Conservation (phyloP, 2,888 invertebrate species). For the Zele albiditarsus region DNA sequence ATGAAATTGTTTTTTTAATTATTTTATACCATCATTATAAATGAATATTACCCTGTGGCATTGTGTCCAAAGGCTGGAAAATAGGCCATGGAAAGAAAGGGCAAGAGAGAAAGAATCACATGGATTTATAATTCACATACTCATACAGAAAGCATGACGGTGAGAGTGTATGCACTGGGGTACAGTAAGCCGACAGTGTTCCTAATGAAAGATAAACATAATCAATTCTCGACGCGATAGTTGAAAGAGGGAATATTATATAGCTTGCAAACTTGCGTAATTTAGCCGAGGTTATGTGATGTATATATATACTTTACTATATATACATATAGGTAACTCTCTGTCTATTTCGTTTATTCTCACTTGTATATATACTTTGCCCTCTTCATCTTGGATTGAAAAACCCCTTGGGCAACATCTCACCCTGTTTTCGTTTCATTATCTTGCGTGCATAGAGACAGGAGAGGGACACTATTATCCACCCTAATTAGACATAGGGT, state of each 20-base stretch:
- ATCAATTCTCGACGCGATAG: constrained; percentile 62
- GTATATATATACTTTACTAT: constrained; percentile 1
- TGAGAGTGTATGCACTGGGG: constrained; percentile 3
- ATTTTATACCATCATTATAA: too few species aligned
- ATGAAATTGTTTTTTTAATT: neutral
- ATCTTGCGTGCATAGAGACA: constrained; percentile 51
- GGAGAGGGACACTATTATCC: constrained; percentile 53
- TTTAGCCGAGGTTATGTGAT: constrained; percentile 51
- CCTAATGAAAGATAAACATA: constrained; percentile 72
- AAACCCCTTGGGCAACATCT: constrained; percentile 40
- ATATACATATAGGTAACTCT: constrained; percentile 30
- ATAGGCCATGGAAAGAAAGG: neutral
- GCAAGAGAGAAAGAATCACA: constrained; percentile 40
- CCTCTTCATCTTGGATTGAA: constrained; percentile 15
- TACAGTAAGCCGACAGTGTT: constrained; percentile 54
- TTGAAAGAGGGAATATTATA: constrained; percentile 70
- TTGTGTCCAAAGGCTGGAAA: neutral
- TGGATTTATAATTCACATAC: constrained; percentile 65
- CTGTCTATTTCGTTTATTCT: constrained; percentile 15
- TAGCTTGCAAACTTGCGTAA: constrained; percentile 60
- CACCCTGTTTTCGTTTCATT: constrained; percentile 68
- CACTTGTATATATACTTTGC: constrained; percentile 13
- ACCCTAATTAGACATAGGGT: constrained; percentile 58
- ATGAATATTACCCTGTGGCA: too few species aligned
- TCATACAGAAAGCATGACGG: constrained; percentile 51